These are phyloP conservation scores for Rambutsinella grinnellia DNA, from an alignment of 2,888 invertebrate species.

Conservation along the genomic window DNA sequence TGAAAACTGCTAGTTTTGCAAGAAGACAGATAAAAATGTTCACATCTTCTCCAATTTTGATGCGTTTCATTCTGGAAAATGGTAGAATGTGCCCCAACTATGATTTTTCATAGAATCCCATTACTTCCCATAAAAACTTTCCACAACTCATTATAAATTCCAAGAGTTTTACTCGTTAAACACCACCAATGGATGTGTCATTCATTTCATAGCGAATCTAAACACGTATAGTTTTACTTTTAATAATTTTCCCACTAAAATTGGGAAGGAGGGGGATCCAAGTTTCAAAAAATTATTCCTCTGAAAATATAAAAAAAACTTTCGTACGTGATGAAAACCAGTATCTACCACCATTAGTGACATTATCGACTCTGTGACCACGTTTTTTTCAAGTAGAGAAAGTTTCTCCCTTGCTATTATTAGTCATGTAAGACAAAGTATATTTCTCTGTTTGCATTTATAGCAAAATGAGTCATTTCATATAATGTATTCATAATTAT, in stretches of 20 bases:
- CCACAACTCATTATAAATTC: slow-evolving; percentile 50
- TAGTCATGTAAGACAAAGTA: slow-evolving; percentile 48
- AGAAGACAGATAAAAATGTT: neutral
- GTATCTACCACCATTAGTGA: neutral
- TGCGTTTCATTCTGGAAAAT: neutral
- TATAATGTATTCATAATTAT: neutral
- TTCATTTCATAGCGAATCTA: slow-evolving; percentile 28
- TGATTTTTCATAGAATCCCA: neutral
- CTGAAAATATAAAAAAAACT: too few relatives aligned
- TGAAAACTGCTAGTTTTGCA: too few relatives aligned
- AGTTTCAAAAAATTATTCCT: slow-evolving; percentile 34
- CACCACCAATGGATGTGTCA: slow-evolving; percentile 44
- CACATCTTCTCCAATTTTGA: neutral
- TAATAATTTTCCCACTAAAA: slow-evolving; percentile 44
- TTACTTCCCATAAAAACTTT: slow-evolving; percentile 20
- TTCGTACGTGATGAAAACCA: slow-evolving; percentile 32
- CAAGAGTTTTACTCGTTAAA: slow-evolving; percentile 47
- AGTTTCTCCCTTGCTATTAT: slow-evolving; percentile 26
- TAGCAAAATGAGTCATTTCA: neutral
- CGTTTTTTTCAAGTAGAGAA: neutral
- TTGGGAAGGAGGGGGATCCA: too few relatives aligned
- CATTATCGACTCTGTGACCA: neutral
- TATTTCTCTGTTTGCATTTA: slow-evolving; percentile 40
- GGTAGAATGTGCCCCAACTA: slow-evolving; percentile 14
- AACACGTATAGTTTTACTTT: slow-evolving; percentile 39